Evolutionary conservation across 1,140 invertebrate species (phyloP).

Genomic region (Hylyphantes graminicola): DNA sequence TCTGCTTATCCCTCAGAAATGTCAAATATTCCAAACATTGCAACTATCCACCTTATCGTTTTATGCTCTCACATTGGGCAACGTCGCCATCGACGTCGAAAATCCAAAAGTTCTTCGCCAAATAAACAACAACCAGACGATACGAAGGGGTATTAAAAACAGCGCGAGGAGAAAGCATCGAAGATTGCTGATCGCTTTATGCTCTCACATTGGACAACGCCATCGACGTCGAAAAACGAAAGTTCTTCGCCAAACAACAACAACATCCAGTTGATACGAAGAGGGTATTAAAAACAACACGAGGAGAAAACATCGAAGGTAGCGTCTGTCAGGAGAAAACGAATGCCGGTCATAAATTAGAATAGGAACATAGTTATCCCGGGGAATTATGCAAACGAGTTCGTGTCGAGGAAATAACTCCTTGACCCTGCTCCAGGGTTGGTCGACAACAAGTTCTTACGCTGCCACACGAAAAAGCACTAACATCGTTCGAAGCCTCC

Average conservation of each 20-base stretch:
- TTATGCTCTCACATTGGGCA: too few species aligned
- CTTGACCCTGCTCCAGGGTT: slow-evolving; percentile 27
- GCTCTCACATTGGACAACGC: too few species aligned
- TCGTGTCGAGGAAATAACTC: slow-evolving; percentile 59
- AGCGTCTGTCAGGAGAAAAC: slow-evolving; percentile 53
- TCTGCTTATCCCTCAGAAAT: too few species aligned
- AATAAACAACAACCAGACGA: not conserved
- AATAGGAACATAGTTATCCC: slow-evolving; percentile 53
- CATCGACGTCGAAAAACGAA: too few species aligned
- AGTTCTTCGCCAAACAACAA: not conserved
- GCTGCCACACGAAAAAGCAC: slow-evolving; percentile 5
- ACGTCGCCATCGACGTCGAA: too few species aligned
- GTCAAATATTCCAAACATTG: too few species aligned
- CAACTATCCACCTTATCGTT: too few species aligned
- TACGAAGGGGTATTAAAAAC: slow-evolving; percentile 17
- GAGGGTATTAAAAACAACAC: slow-evolving; percentile 17
- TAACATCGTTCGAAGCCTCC: not conserved
- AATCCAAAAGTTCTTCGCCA: not conserved
- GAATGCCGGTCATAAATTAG: slow-evolving; percentile 59
- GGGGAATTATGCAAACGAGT: slow-evolving; percentile 58
- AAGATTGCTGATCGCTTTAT: not conserved
- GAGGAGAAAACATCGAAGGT: slow-evolving; percentile 18
- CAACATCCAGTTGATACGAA: slow-evolving; percentile 12
- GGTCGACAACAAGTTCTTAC: slow-evolving; percentile 28
- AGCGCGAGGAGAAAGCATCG: slow-evolving; percentile 15